Base-by-base conservation (phyloP, 2,113 vertebrate species). In the Macaca nemestrina region DNA sequence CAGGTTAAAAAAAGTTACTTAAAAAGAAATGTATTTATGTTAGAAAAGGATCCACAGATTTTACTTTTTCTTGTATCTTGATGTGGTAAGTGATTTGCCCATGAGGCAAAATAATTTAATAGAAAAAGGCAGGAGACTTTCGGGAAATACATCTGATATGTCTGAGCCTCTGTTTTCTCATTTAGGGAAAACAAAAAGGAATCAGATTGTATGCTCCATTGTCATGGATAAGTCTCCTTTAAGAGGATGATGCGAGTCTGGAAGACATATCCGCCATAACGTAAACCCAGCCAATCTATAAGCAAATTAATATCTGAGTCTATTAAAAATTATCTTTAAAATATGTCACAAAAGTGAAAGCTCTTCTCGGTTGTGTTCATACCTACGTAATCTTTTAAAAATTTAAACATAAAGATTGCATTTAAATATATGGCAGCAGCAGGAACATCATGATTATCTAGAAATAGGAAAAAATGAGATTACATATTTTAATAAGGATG, bases 371-470 rank as follows among this genome's bases (percentile, higher is more conserved):
- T 38, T 76, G 25, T 40, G 45, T 8, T 38, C 50, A 89, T 57
- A 94, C 16, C 88, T 93, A 90, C 16, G 61, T 80, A 95, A 94
- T 48, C 30, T 70, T 87, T 81, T 52, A 93, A 93, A 95, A 90
- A 50, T 61, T 67, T 94, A 61, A 84, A 86, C n/a, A 73, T 48
- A 88, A 57, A 89, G 32, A n/a, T 35, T 83, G 75, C 14, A 96
- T 78, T 48, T 95, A 90, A 96, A 67, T 55, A 72, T 18, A 40
- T 27, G 57, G 10, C 30, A 93, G 20, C 23, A 55, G 50, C 16
- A 61, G 27, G 84, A 84, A 92, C 40, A 80, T 35, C 11, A 70
- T 48, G 11, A 84, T 67, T 87, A 87, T 70, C 95, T 90, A n/a
- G 6, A 95, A 93, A 79, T 5, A 84, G 27, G 80, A 88, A 82